These are phyloP conservation scores for Lophochroa leadbeateri DNA, from an alignment of 2,113 vertebrate genomes.

Conservation along the genomic window DNA sequence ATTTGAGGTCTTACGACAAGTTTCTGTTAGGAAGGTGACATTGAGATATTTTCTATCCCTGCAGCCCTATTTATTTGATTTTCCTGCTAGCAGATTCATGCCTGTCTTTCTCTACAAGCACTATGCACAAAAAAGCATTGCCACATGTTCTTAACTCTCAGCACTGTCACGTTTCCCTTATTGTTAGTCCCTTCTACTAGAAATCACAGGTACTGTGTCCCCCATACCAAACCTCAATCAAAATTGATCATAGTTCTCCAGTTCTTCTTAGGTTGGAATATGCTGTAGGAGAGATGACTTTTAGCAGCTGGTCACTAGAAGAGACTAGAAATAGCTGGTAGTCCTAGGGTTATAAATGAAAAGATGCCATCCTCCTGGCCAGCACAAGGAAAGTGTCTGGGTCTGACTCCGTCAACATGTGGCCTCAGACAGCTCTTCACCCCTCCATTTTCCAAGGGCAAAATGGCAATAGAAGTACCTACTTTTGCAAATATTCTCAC, in stretches of 20 bases:
- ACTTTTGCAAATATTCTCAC: not conserved
- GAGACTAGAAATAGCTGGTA: not conserved
- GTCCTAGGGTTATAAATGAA: not conserved
- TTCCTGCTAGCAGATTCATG: not conserved
- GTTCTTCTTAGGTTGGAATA: not conserved
- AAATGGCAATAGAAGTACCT: not conserved
- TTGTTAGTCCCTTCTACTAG: not conserved
- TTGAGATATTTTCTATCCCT: not conserved
- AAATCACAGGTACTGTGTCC: not conserved
- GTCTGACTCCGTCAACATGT: fast-evolving
- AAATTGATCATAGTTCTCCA: not conserved
- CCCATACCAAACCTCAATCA: not conserved
- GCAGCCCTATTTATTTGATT: not conserved
- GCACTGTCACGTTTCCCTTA: not conserved
- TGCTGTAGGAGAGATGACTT: not conserved
- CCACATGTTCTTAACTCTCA: not conserved
- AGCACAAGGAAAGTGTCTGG: not conserved
- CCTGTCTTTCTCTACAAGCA: not conserved
- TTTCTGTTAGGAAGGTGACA: conserved; percentile 9
- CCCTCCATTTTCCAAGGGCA: not conserved
- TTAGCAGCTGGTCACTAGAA: not conserved
- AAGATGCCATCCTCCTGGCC: not conserved
- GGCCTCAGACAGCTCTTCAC: not conserved
- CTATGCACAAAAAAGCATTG: not conserved
- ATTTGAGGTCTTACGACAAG: not conserved